Base-by-base conservation (phyloP, 2,113 vertebrate genomes). In the Oncorhynchus clarkii region DNA sequence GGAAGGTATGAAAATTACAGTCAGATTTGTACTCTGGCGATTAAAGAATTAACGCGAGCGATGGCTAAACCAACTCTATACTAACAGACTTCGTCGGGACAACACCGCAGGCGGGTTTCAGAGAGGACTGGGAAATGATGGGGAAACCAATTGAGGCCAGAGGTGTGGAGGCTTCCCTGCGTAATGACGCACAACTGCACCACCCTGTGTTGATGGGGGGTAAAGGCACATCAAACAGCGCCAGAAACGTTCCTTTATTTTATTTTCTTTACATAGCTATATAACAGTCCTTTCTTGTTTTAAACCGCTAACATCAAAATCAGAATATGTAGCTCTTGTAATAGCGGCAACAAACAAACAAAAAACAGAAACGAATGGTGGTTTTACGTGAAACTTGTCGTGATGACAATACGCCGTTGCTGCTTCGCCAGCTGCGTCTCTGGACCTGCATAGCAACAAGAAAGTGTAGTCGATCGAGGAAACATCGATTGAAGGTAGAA, bases 391-490 rank as follows among this genome's bases (percentile, higher is more conserved):
- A 45, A 45, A 45, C 9, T 29, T 27, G 22, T 24, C 65, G 9
- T 31, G 29, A 67, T 27, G 48, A 72, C 27, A 62, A 22, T 59
- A 45, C 16, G 14, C 51, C 12, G 51, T 18, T 18, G 12, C 3
- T 54, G 51, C 51, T 54, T 54, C 51, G 14, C 14, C 3, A 14
- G 69, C 79, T 81, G 86, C 86, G 76, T 88, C 82, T 66, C 66
- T 76, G 83, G 89, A 87, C 84, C 88, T 89, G 92, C 92, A 91
- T 91, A 92, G 92, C 92, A 93, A 93, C 93, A 94, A 92, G 89
- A 90, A 88, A 82, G 77, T 78, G 86, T 88, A 93, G 86, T 90
- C 89, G 90, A 93, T 84, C 73, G 1, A 79, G n/a, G 88, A 85
- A 73, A 78, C 82, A 87, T 92, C 89, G 91, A 91, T 90, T 9